Evolutionary conservation across 2,888 invertebrate species (phyloP), one percentile per base, ranked within the genome.

Genomic region (Abscondita cerata): DNA sequence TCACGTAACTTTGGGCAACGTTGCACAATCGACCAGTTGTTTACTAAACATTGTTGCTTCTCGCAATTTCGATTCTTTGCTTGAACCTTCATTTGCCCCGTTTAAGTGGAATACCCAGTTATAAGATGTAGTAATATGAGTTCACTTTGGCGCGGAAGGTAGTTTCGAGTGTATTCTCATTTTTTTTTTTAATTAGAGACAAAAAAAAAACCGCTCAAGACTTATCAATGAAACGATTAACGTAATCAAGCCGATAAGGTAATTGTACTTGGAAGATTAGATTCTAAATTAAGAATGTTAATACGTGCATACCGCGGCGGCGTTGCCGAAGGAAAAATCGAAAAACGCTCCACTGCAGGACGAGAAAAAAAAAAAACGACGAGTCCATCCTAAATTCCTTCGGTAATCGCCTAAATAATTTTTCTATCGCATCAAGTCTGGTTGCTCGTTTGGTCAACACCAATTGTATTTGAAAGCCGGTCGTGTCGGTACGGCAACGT

Each of bases 61-160:
- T 64, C 57, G 52, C 46, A 57, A 36, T 51, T 52, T 57, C 38
- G 41, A 59, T 53, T 47, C 50, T 56, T 65, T 59, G 56, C 59
- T 58, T 67, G 74, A 64, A 57, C 67, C 60, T 66, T 63, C 69
- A 65, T 59, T 65, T 67, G 68, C 65, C 62, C 67, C 59, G 73
- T 72, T 70, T 70, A 70, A 71, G 73, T 74, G 72, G 75, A 71
- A 75, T 74, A 76, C 76, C 76, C 77, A 76, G 77, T 76, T 77
- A 77, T 74, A 76, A 76, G 76, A 76, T 73, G 71, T 77, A 77
- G 76, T 76, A 76, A 74, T 75, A 73, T 70, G 76, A 75, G 75
- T 75, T 75, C 73, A 73, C 75, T 76, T 75, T 74, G 25, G 25
- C 74, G 69, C 66, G 74, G 77, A 77, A 78, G 73, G 68, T 66